These are phyloP conservation scores for Mylabris phalerata DNA, from an alignment of 1,140 invertebrate species.

Conservation along the genomic window DNA sequence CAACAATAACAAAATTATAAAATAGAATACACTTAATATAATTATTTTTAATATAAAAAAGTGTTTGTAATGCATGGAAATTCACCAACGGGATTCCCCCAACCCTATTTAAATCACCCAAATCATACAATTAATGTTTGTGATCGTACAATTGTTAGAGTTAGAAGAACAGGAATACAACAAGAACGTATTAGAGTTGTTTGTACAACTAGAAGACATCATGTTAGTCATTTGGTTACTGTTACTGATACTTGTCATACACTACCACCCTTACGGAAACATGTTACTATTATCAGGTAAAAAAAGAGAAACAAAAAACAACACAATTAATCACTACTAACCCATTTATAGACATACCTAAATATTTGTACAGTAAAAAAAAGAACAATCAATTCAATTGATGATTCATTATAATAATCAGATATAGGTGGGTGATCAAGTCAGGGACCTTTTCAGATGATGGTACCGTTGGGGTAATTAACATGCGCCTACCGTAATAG, in stretches of 20 bases:
- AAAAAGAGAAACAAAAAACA: background rate
- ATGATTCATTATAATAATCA: background rate
- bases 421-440: background rate
- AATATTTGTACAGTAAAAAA: background rate
- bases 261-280: constrained; percentile 37
- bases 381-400: background rate
- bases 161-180: constrained; percentile 34
- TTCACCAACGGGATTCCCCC: constrained; percentile 11
- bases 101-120: constrained; percentile 2
- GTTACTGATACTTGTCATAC: constrained; percentile 35
- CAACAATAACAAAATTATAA: too few relatives aligned
- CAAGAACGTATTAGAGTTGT: constrained; percentile 39
- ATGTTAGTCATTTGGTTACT: constrained; percentile 39
- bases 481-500: constrained; percentile 15
- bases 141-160: constrained; percentile 36
- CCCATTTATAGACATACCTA: background rate
- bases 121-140: constrained; percentile 22
- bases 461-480: constrained; percentile 15
- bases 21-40: too few relatives aligned
- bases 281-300: constrained; percentile 41
- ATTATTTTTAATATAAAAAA: background rate
- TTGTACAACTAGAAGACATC: constrained; percentile 39
- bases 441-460: background rate
- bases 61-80: constrained; percentile 14
- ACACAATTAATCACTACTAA: too few relatives aligned